These are phyloP conservation scores for Teinopalpus imperialis DNA, from an alignment of 2,888 invertebrate species.

Conservation along the genomic window DNA sequence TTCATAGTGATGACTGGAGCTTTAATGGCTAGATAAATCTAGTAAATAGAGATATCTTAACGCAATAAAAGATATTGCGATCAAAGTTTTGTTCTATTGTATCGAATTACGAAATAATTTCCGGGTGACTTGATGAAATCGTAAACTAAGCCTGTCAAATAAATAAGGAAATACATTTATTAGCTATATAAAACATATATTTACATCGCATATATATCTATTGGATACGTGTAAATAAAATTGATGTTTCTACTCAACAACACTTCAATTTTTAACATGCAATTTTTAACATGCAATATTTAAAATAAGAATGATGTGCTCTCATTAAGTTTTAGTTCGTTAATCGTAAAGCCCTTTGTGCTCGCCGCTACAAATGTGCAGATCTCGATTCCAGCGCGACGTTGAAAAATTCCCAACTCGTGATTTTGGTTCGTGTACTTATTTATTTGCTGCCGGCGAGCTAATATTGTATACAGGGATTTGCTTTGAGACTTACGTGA, in stretches of 20 bases:
- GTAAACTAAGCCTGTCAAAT: too few species aligned
- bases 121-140: too few species aligned
- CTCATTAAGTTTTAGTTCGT: constrained; percentile 66
- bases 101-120: constrained; percentile 27
- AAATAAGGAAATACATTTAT: too few species aligned
- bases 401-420: constrained; percentile 76
- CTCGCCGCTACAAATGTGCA: constrained; percentile 55
- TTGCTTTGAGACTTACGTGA: constrained; percentile 44
- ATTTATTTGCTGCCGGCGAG: constrained; percentile 64
- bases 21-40: constrained; percentile 33
- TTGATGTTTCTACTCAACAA: too few species aligned
- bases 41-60: constrained; percentile 31
- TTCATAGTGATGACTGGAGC: constrained; percentile 63
- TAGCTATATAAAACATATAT: too few species aligned
- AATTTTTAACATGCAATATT: too few species aligned
- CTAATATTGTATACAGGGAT: constrained; percentile 62
- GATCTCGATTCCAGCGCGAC: constrained; percentile 64
- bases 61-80: constrained; percentile 13
- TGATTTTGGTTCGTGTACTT: constrained; percentile 75
- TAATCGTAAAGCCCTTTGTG: constrained; percentile 68
- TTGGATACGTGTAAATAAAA: too few species aligned
- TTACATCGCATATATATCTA: too few species aligned
- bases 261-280: too few species aligned
- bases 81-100: constrained; percentile 9
- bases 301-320: constrained; percentile 63